phyloP scores from a whole-genome alignment of 1,140 invertebrate species.

The Dendrolimus punctatus region DNA sequence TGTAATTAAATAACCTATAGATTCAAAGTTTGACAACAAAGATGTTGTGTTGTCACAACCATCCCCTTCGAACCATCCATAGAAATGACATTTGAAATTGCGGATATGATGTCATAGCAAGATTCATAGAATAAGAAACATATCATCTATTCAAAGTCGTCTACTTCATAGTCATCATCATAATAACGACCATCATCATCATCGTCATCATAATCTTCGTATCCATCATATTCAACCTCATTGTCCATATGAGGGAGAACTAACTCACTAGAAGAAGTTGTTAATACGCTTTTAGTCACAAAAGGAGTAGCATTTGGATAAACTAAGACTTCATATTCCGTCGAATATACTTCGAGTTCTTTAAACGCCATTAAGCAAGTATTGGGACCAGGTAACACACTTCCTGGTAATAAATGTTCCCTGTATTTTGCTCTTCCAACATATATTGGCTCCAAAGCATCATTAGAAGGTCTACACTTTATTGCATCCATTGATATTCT shows the following conservation, averaged over 20 bases:
- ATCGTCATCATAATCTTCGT: conserved; percentile 7
- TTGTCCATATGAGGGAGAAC: no score
- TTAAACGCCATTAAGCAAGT: conserved; percentile 83
- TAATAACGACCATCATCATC: not conserved
- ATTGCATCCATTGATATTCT: conserved; percentile 34
- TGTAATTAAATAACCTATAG: no score
- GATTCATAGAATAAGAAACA: no score
- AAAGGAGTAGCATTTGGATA: conserved; percentile 76
- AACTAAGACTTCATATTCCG: conserved; percentile 34
- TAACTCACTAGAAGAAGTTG: conserved; percentile 64
- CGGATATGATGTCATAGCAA: no score
- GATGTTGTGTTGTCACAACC: no score
- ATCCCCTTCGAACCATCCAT: no score
- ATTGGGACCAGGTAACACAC: conserved; percentile 70
- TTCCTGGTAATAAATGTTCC: conserved; percentile 83
- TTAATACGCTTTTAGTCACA: conserved; percentile 66
- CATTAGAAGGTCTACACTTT: conserved; percentile 28
- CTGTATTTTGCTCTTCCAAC: conserved; percentile 80
- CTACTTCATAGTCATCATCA: not conserved
- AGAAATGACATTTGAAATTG: no score
- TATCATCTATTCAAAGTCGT: no score
- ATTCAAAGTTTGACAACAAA: no score
- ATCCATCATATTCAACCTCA: not conserved
- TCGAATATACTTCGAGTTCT: conserved; percentile 73
- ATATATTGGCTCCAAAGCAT: conserved; percentile 74